Percentiles rank a stretch among this genome's conserved stretches.
Conservation (phyloP, 2,113 vertebrate species). For the Vicugna pacos region DNA sequence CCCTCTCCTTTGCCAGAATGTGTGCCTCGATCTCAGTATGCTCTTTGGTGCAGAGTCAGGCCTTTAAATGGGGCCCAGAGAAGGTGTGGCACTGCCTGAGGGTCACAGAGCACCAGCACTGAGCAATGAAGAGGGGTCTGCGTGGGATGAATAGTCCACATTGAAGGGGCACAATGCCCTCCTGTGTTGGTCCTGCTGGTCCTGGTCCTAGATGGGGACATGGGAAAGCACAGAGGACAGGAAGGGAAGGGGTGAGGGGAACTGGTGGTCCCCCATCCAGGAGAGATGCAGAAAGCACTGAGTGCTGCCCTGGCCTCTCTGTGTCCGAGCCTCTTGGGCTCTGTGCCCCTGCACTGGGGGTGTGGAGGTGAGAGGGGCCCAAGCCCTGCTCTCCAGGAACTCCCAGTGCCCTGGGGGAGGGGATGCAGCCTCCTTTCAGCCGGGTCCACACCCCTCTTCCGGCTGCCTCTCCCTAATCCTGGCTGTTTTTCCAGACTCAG, state of each 20-base stretch:
- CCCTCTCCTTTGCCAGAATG: background rate
- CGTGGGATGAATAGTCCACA: background rate
- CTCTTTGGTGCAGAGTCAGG: background rate
- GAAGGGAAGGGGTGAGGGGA: background rate
- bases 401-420: background rate
- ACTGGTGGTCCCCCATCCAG: background rate
- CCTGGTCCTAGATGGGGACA: background rate
- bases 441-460: background rate
- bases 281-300: background rate
- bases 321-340: background rate
- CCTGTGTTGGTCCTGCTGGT: background rate
- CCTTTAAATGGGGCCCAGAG: background rate
- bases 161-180: background rate
- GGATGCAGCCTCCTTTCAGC: background rate
- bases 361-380: background rate
- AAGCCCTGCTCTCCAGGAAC: background rate
- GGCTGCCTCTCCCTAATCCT: constrained; percentile 61
- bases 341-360: background rate
- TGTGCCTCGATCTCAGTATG: background rate
- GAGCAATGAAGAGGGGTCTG: background rate
- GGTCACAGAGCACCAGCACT: background rate
- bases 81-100: background rate
- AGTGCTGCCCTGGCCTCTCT: background rate
- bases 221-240: background rate
- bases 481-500: constrained; percentile 61